Evolutionary conservation across 2,888 invertebrate species (phyloP).

Genomic region (Latrodectus elegans): DNA sequence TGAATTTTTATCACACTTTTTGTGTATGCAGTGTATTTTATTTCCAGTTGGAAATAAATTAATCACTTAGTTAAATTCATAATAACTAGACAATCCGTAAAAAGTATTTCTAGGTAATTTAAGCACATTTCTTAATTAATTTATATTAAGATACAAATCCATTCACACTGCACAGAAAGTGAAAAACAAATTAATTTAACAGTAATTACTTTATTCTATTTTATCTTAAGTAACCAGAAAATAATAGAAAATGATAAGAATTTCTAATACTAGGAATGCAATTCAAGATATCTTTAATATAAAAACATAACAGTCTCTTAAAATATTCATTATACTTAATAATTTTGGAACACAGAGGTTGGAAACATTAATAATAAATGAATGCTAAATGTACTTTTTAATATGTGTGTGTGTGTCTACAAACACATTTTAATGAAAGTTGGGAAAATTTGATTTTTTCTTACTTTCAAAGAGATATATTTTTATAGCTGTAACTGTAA

Average conservation of each 20-base stretch:
- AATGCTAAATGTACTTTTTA: background rate
- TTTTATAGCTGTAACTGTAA: background rate
- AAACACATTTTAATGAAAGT: background rate
- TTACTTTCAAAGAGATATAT: background rate
- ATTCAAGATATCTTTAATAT: background rate
- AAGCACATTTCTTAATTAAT: background rate
- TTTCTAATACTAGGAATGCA: background rate
- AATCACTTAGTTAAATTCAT: too few relatives aligned
- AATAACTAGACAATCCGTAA: too few relatives aligned
- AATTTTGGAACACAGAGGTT: background rate
- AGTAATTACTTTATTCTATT: slow-evolving; percentile 5
- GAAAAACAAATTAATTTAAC: background rate
- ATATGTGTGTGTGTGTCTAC: background rate
- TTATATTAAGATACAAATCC: background rate
- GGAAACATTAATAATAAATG: background rate
- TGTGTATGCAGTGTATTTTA: too few relatives aligned
- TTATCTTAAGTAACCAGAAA: background rate
- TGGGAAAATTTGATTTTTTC: background rate
- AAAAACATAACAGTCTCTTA: background rate
- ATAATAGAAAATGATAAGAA: background rate
- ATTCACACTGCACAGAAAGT: background rate
- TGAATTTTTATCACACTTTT: too few relatives aligned
- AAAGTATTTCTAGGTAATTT: too few relatives aligned
- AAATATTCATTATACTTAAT: background rate
- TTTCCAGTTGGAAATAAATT: too few relatives aligned